Conservation (phyloP, 2,113 vertebrate genomes). For the Rhinolophus ferrumequinum region DNA sequence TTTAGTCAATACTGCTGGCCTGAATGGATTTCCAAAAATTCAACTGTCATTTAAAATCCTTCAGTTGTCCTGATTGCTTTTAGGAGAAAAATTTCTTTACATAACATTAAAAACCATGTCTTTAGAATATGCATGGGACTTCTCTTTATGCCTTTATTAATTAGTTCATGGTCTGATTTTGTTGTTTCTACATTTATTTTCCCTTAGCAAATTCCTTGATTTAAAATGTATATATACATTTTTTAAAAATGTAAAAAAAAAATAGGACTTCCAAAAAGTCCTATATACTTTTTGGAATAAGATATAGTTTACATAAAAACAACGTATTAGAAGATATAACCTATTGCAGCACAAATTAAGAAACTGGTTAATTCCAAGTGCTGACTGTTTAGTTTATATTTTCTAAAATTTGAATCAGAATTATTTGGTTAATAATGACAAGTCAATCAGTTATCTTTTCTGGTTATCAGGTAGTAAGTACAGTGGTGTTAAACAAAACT, state of each 20-base stretch:
- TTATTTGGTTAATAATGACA: not conserved
- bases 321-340: not conserved
- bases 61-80: not conserved
- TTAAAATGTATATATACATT: slow-evolving; percentile 1
- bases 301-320: not conserved
- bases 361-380: not conserved
- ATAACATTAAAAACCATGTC: not conserved
- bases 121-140: not conserved
- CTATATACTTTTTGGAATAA: slow-evolving; percentile 1
- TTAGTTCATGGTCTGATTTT: not conserved
- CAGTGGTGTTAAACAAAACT: not conserved
- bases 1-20: not conserved
- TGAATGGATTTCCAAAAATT: not conserved
- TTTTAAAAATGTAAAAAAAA: too few relatives aligned
- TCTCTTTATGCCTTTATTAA: not conserved
- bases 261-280: too few relatives aligned
- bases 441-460: not conserved
- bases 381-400: not conserved
- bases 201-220: not conserved
- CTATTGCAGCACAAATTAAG: not conserved
- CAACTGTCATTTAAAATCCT: not conserved
- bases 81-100: not conserved
- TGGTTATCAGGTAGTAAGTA: not conserved
- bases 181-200: not conserved
- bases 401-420: not conserved